phyloP scores from a whole-genome alignment of 1,140 invertebrate genomes.

The Orchesella cincta region DNA sequence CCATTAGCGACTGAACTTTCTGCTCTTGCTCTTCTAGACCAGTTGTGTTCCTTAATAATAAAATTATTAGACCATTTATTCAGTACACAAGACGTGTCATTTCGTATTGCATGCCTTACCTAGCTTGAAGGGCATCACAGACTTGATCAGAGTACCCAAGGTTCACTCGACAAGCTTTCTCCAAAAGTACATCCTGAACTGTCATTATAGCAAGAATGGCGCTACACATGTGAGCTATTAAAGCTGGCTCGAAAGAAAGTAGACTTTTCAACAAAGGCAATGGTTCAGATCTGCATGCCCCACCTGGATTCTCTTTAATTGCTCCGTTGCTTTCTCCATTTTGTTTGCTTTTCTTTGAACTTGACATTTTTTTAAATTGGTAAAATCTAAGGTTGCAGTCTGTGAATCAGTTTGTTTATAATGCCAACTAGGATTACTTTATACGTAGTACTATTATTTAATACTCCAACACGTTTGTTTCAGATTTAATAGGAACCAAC shows the following conservation, averaged over 20 bases:
- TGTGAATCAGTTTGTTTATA: too few relatives aligned
- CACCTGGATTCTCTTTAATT: not conserved
- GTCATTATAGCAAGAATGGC: conserved; percentile 40
- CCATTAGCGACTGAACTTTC: conserved; percentile 61
- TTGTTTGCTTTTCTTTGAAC: not conserved
- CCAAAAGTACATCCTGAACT: conserved; percentile 68
- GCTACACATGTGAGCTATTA: conserved; percentile 37
- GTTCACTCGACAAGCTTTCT: conserved; percentile 81
- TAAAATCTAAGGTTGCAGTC: too few relatives aligned
- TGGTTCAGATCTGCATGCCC: not conserved
- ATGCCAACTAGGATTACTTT: too few relatives aligned
- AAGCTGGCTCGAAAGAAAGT: not conserved
- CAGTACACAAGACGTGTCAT: too few relatives aligned
- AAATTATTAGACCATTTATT: too few relatives aligned
- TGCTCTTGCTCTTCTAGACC: conserved; percentile 24
- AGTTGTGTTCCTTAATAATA: not conserved
- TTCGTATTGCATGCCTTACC: conserved; percentile 23
- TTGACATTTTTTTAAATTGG: too few relatives aligned
- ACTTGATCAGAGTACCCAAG: conserved; percentile 69
- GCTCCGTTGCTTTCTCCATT: not conserved
- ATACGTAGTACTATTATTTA: too few relatives aligned
- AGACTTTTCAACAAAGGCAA: not conserved
- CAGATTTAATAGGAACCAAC: too few relatives aligned
- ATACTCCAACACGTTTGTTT: too few relatives aligned
- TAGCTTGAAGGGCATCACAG: conserved; percentile 66